Evolutionary conservation across 2,888 invertebrate genomes (phyloP).

Genomic region (Rhaphigaster nebulosa): DNA sequence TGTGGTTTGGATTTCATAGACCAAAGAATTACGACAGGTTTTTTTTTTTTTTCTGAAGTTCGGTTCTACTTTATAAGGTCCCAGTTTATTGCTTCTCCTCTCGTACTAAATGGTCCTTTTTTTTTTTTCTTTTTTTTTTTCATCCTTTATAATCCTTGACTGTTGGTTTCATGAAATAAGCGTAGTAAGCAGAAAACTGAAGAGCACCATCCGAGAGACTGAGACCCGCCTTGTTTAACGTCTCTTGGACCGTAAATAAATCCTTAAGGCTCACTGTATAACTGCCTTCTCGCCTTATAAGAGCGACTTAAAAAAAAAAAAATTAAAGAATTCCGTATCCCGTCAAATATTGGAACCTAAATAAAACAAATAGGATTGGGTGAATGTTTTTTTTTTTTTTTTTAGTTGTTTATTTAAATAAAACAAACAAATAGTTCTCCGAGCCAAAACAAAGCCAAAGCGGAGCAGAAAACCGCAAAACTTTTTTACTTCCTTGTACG

Average conservation of each 20-base stretch:
- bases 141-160: not conserved
- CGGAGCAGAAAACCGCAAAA: no score
- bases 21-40: not conserved
- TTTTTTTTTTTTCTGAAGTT: not conserved
- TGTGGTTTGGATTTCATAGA: not conserved
- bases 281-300: not conserved
- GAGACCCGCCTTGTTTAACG: not conserved
- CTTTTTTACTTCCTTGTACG: no score
- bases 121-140: not conserved
- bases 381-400: not conserved
- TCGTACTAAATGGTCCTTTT: not conserved
- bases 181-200: not conserved
- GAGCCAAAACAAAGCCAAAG: no score
- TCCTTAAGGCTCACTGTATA: not conserved
- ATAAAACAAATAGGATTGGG: not conserved
- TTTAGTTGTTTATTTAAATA: not conserved
- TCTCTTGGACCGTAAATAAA: not conserved
- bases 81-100: not conserved
- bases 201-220: not conserved
- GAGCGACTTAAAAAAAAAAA: not conserved
- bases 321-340: not conserved
- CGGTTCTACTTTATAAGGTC: not conserved
- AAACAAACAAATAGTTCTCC: not conserved
- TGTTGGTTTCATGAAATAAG: not conserved
- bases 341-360: not conserved